Evolutionary conservation across 2,888 invertebrate genomes (phyloP), one percentile per base, ranked within the genome.

Genomic region (Synanthedon myopaeformis): DNA sequence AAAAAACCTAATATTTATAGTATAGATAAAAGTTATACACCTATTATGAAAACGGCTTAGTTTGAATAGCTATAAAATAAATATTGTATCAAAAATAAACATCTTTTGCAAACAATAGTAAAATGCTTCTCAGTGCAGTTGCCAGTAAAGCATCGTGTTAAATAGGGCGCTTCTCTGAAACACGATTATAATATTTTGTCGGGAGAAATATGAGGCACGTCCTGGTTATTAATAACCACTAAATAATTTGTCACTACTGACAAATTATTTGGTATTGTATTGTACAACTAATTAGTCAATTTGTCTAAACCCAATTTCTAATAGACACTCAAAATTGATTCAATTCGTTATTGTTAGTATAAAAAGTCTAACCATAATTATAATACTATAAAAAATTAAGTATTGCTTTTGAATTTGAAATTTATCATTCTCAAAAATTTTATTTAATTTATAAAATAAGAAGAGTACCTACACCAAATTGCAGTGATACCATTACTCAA

Each of bases 121-220:
- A 81, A 62, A 61, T 58, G 56, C 58, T 58, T 62, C 58, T 58
- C 51, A 54, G 55, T 54, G 52, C 54, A 57, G 63, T 61, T 78
- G 84, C 84, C 83, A 84, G 70, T 69, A 79, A 68, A 67, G 79
- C 78, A 72, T 83, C 79, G 61, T 64, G 63, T 76, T 56, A 62
- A 56, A 35, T 53, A 17, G 42, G 17, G 12, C 51, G 62, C 59
- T 58, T 60, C 62, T 59, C 56, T 60, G 59, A 60, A 58, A 58
- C 54, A 52, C 54, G 54, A 58, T 53, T 6, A 45, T 12, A 14
- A 13, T 45, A 45, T 45, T 45, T 45, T 45, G 45, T 45, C 45
- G 2, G 13, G 45, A 45, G 45, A 45, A 45, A 45, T 45, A 45
- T 45, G 45, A 45, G n/a, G 45, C 45, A 45, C 14, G 13, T 45